These are phyloP conservation scores for Steromphala cineraria DNA, from an alignment of 2,888 invertebrate species.

Conservation along the genomic window DNA sequence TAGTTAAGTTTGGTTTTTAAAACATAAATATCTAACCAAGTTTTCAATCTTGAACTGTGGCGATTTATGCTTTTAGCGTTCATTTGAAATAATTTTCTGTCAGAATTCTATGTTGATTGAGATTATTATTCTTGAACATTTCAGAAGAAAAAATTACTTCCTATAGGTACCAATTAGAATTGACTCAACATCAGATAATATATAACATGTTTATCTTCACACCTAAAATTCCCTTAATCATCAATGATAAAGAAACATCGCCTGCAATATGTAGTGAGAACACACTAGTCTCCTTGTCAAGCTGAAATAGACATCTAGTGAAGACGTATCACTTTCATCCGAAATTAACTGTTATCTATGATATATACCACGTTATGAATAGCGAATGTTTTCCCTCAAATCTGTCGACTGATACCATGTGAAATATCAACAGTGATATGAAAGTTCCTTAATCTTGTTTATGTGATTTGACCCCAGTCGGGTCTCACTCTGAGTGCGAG, in stretches of 20 bases:
- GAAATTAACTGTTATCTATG: not conserved
- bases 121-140: too few species aligned
- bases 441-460: not conserved
- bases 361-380: not conserved
- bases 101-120: too few species aligned
- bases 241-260: not conserved
- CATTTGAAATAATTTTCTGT: too few species aligned
- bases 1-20: too few species aligned
- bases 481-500: not conserved
- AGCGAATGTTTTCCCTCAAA: not conserved
- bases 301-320: not conserved
- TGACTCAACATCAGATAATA: too few species aligned
- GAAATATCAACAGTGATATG: not conserved
- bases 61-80: too few species aligned
- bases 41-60: too few species aligned
- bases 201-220: too few species aligned
- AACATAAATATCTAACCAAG: too few species aligned
- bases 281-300: not conserved
- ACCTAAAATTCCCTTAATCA: too few species aligned
- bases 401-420: not conserved
- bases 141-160: too few species aligned
- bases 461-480: not conserved
- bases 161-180: too few species aligned
- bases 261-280: not conserved
- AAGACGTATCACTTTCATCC: not conserved